Base-by-base conservation (phyloP, 23 tunicate genomes). In the Trididemnum clinides region DNA sequence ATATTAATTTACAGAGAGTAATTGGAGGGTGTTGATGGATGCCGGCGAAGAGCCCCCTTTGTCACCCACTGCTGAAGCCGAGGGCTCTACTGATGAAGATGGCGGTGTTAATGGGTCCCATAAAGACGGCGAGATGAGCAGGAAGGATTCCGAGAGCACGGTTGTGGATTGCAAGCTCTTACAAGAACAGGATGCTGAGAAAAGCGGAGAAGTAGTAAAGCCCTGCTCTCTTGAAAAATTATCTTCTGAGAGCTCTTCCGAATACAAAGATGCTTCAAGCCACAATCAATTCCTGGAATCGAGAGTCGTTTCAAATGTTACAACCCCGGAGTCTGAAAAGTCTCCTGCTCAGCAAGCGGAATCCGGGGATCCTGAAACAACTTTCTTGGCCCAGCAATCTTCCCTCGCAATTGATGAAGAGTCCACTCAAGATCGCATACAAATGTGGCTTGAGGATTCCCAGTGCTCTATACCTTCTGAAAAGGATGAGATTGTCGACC, bases 11-110 rank as follows among this genome's bases (percentile, higher is more conserved):
- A 6, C 36, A 94, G 98, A 69, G 28, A 85, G 95, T 72, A 94
- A 91, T 63, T 94, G 98, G 98, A 57, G 98, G 31, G 92, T 75
- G 31, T 64, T 94, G 85, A 89, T 94, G 98, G 98, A 93, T 71
- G 90, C 87, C 0, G 83, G 49, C 34, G 97, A 87, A 4, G 82
- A 75, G 35, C 22, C 77, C 28, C 33, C 82, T 29, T 83, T 85
- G 33, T 44, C 91, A 69, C 90, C 96, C 35, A 84, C 91, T 80
- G 80, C 91, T 1, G 91, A 87, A 54, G 86, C 28, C 12, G 85
- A 70, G 27, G 64, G 57, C 5, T 63, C 82, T 3, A 21, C 34
- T 4, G 85, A 87, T 7, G 91, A 80, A 1, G 85, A 80, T 4
- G 64, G n/a, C 2, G 66, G 69, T 5, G 57, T 19, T 2, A 50